These are phyloP conservation scores for Dendroctonus ponderosae DNA, from an alignment of 1,140 invertebrate species.

Conservation along the genomic window DNA sequence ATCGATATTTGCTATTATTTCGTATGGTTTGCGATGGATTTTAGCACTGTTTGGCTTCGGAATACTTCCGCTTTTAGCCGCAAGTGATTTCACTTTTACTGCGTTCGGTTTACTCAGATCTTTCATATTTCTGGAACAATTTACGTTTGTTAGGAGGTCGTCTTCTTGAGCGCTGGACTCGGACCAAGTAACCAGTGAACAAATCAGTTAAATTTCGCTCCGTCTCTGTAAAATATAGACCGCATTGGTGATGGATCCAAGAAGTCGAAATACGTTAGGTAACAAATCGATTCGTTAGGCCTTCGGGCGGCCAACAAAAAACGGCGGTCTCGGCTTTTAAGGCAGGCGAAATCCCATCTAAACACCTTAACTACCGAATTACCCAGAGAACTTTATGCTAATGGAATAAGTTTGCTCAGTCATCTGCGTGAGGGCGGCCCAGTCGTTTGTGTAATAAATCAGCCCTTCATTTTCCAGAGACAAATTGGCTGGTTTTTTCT, in stretches of 20 bases:
- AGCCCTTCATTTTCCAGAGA: conserved; percentile 19
- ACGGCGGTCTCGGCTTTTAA: conserved; percentile 31
- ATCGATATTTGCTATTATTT: no score
- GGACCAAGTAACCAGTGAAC: background rate
- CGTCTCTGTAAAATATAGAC: conserved; percentile 22
- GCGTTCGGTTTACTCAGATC: no score
- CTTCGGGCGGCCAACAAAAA: conserved; percentile 26
- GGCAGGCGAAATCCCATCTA: conserved; percentile 30
- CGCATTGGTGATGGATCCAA: conserved; percentile 12
- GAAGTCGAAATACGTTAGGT: conserved; percentile 27
- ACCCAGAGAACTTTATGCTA: conserved; percentile 33
- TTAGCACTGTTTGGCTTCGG: no score
- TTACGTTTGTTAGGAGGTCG: no score
- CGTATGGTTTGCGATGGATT: no score
- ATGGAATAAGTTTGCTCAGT: conserved; percentile 35
- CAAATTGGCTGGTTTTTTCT: conserved; percentile 15
- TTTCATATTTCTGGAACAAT: no score
- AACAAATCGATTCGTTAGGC: conserved; percentile 31
- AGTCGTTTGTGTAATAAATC: conserved; percentile 32
- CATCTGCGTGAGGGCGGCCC: conserved; percentile 23
- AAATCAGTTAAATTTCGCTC: background rate
- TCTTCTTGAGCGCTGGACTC: no score
- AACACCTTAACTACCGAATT: conserved; percentile 35
- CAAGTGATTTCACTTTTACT: no score
- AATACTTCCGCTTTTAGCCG: no score